These are phyloP conservation scores for Nicator chloris DNA, from an alignment of 2,113 vertebrate species.

Conservation along the genomic window DNA sequence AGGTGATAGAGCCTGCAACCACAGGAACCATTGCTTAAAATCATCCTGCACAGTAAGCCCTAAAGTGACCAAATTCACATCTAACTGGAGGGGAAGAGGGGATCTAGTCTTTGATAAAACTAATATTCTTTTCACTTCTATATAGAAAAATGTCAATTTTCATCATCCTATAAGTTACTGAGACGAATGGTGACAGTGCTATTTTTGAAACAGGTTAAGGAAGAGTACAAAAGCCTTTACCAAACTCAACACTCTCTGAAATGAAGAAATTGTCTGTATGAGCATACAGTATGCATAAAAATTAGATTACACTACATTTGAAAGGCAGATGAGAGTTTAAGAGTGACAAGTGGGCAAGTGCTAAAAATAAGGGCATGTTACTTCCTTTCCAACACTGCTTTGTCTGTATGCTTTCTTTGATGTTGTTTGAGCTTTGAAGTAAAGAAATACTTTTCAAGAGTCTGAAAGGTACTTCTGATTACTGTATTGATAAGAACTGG, in stretches of 20 bases:
- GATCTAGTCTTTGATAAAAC: constrained; percentile 42
- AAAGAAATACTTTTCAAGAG: neutral
- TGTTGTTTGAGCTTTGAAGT: constrained; percentile 34
- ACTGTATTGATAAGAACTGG: neutral
- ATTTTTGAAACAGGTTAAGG: constrained; percentile 60
- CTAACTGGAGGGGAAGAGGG: constrained; percentile 29
- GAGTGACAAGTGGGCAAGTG: constrained; percentile 58
- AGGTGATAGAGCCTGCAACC: constrained; percentile 63
- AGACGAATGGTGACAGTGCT: constrained; percentile 51
- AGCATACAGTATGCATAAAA: constrained; percentile 61
- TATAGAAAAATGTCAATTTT: constrained; percentile 53
- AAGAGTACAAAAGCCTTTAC: constrained; percentile 48
- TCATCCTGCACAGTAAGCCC: constrained; percentile 17
- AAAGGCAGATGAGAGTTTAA: constrained; percentile 63
- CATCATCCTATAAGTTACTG: neutral
- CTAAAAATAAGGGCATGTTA: constrained; percentile 60
- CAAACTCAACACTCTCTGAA: constrained; percentile 20
- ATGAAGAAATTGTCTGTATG: constrained; percentile 43
- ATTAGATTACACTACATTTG: constrained; percentile 60
- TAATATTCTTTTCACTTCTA: constrained; percentile 49
- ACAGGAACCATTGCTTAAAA: constrained; percentile 46
- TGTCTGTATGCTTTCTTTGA: constrained; percentile 36
- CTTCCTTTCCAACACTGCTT: constrained; percentile 41
- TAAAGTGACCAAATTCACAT: constrained; percentile 51
- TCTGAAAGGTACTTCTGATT: constrained; percentile 5